Evolutionary conservation across 2,888 invertebrate genomes (phyloP), one percentile per base, ranked within the genome.

Genomic region (Galeruca laticollis): DNA sequence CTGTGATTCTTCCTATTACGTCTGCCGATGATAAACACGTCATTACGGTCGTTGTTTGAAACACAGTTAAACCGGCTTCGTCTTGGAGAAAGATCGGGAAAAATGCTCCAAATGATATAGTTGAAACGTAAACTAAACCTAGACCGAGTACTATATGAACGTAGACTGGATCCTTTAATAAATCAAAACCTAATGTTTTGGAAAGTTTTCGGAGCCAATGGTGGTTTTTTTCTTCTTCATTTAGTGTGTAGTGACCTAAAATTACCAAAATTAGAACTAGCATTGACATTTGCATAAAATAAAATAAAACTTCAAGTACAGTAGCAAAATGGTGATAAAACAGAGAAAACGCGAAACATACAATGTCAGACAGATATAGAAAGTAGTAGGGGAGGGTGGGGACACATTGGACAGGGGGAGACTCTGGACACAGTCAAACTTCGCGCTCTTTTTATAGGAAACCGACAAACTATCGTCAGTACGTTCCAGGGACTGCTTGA

Each of bases 81-180:
- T 82, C 81, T 86, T 89, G 89, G 40, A 93, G 85, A 80, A 91
- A 92, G 77, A 90, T 89, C 6, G 93, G 93, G 76, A 88, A 91
- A 43, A 93, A 84, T 87, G 93, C 89, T 70, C 91, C 90, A 79
- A 92, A 93, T 79, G 91, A 91, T 67, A 91, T 89, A 59, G 91
- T 89, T 0, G 92, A 90, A 8, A 91, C 90, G 62, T 92, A 91
- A 6, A 90, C 89, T 26, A 92, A 80, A 0, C 91, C 90, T 68
- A 92, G 87, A 49, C 92, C 93, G 47, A 91, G 84, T 62, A 91
- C 88, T 33, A 93, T 89, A 79, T 91, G 92, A 73, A 91, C 84
- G 79, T 92, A 93, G 2, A 88, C 86, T 0, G 88, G 86, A 81
- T 91, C 91, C 33, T 87, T 87, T 9, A 93, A 82, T 9, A 93